Conservation (phyloP, 2,113 vertebrate genomes). For the Paramormyrops kingsleyae region DNA sequence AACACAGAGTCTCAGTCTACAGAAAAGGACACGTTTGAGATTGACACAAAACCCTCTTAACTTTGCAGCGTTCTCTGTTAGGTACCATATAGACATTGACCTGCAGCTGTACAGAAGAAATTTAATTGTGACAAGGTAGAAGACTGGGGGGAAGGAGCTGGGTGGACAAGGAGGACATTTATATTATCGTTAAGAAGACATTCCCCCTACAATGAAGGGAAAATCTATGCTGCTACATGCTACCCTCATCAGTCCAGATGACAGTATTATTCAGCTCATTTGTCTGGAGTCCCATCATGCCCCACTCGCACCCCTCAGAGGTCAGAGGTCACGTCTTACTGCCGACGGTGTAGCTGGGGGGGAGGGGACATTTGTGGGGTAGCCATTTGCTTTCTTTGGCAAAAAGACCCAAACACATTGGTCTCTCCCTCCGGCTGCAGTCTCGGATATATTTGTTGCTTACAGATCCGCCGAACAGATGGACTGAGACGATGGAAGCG, state of each 20-base stretch:
- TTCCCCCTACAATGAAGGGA: background rate
- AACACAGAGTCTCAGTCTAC: background rate
- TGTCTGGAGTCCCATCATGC: background rate
- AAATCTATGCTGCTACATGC: background rate
- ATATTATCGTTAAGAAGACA: slow-evolving; percentile 19
- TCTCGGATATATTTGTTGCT: slow-evolving; percentile 1
- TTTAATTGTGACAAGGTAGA: background rate
- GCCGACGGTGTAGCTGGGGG: background rate
- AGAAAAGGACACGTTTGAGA: background rate
- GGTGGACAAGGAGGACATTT: slow-evolving; percentile 16
- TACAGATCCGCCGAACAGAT: background rate
- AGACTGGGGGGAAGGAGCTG: background rate
- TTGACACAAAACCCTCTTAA: background rate
- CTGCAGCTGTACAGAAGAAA: background rate
- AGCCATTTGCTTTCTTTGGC: background rate
- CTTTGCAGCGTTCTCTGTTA: background rate
- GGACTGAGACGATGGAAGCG: background rate
- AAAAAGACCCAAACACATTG: background rate
- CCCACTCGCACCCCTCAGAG: background rate
- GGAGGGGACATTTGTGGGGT: background rate
- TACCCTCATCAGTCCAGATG: background rate
- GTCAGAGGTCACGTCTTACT: slow-evolving; percentile 13
- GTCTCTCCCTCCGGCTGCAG: background rate
- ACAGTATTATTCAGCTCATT: background rate
- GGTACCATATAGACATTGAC: background rate